Evolutionary conservation across 2,888 invertebrate genomes (phyloP), one percentile per base, ranked within the genome.

Genomic region (Zaprionus obscuricornis): DNA sequence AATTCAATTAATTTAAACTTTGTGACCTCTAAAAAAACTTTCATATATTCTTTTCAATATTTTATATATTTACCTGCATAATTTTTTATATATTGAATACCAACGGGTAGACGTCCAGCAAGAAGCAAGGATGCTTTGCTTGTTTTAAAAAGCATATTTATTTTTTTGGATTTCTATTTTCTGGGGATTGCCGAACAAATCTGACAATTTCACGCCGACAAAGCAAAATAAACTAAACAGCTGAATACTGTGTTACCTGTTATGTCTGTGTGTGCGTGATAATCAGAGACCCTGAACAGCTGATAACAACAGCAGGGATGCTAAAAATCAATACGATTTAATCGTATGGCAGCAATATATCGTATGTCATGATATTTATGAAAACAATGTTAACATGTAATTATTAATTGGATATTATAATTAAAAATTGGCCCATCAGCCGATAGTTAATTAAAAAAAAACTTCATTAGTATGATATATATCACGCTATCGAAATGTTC

Each of bases 1-100:
- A 11, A 29, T 40, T 74, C 37, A 69, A 74, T 74, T 39, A 39
- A 62, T 73, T 67, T 74, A 36, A 56, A 58, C 77, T 57, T 18
- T 22, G 13, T 73, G 69, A 76, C 76, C 76, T 75, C 45, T 26
- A 60, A 29, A 8, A 39, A 6, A 7, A 45, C 29, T n/a, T 47
- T 2, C 13, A 5, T 22, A 29, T 16, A n/a, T n/a, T 24, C 8
- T n/a, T n/a, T n/a, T n/a, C n/a, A n/a, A n/a, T n/a, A n/a, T n/a
- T n/a, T n/a, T n/a, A n/a, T n/a, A n/a, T n/a, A n/a, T 13, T 33
- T 58, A 74, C 67, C 74, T 67, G 67, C 16, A 14, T 37, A 57
- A 8, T 70, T 66, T 24, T 66, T 62, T 3, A 64, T 7, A 8
- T 36, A 52, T n/a, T 58, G 68, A 7, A 69, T 22, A 10, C 56